Evolutionary conservation across 2,888 invertebrate species (phyloP).

Genomic region (Tiliacea aurago): DNA sequence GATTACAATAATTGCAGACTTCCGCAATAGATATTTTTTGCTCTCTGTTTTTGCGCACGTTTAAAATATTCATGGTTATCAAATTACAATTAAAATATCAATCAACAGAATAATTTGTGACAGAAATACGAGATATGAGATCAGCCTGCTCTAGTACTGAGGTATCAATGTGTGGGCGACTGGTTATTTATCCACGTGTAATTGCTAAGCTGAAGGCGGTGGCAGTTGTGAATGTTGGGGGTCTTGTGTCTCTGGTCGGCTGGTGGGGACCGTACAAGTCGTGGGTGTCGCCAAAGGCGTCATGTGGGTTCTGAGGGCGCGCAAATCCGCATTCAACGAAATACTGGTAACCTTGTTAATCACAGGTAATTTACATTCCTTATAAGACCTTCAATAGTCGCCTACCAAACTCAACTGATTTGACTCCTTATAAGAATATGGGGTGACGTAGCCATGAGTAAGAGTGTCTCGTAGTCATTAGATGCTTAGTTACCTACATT

Average conservation of each 20-base stretch:
- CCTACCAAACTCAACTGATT: constrained; percentile 53
- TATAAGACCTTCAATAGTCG: constrained; percentile 66
- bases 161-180: constrained; percentile 69
- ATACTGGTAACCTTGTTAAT: constrained; percentile 77
- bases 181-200: constrained; percentile 68
- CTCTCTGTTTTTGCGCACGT: constrained; percentile 54
- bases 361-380: constrained; percentile 70
- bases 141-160: constrained; percentile 71
- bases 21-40: constrained; percentile 62
- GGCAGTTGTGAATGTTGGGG: constrained; percentile 45
- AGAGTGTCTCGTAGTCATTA: constrained; percentile 49
- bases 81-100: constrained; percentile 84
- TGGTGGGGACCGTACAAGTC: constrained; percentile 61
- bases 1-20: constrained; percentile 59
- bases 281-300: constrained; percentile 75
- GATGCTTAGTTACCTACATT: constrained; percentile 21
- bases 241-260: constrained; percentile 58
- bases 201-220: constrained; percentile 62
- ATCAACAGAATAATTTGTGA: constrained; percentile 77
- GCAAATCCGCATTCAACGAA: constrained; percentile 85
- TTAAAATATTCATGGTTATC: constrained; percentile 70
- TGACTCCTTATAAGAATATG: constrained; percentile 34
- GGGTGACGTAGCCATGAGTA: constrained; percentile 43
- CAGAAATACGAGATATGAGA: constrained; percentile 81
- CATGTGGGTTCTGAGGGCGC: constrained; percentile 75